Evolutionary conservation across 2,797 vertebrate species (phyloP), one percentile per base, ranked within the genome.

Genomic region (Astyanax mexicanus): DNA sequence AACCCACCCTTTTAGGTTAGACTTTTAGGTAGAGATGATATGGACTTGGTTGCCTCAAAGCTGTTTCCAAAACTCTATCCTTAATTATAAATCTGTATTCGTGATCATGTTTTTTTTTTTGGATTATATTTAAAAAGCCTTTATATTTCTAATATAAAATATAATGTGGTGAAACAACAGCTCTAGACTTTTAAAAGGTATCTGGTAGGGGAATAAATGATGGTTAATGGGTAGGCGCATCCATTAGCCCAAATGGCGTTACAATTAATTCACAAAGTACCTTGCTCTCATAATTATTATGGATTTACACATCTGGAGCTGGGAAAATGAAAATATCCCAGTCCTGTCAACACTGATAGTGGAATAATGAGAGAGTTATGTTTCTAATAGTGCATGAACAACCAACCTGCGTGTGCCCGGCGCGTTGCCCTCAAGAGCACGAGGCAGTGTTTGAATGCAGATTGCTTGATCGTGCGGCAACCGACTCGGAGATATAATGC

Each of bases 371-470:
- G 21, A 44, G 21, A 9, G 21, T 65, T 64, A 27, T 65, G 61
- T 37, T 65, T 44, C 40, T 44, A 65, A 27, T 62, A 21, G 27
- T 27, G 54, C 54, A 32, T 57, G 54, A 57, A 57, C 27, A n/a
- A 35, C 6, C 54, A 32, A n/a, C 54, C 54, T 27, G 54, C 54
- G 57, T 17, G 11, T 4, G 52, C 25, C 52, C 12, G 12, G 52
- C 52, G 7, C n/a, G n/a, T 57, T 27, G 13, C 12, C 19, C 60
- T 27, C 61, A n/a, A 57, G 54, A 57, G 54, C 54, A 17, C 27
- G 40, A 27, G 61, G 15, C 17, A 12, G 9, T 47, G 17, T 49
- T 12, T 68, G 66, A 49, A 45, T 49, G 49, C 52, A 12, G 37
- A 38, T 74, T 25, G 54, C 29, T 54, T 65, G 25, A 65, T 54